Conservation (phyloP, 2,888 invertebrate species). For the Conus canariensis region DNA sequence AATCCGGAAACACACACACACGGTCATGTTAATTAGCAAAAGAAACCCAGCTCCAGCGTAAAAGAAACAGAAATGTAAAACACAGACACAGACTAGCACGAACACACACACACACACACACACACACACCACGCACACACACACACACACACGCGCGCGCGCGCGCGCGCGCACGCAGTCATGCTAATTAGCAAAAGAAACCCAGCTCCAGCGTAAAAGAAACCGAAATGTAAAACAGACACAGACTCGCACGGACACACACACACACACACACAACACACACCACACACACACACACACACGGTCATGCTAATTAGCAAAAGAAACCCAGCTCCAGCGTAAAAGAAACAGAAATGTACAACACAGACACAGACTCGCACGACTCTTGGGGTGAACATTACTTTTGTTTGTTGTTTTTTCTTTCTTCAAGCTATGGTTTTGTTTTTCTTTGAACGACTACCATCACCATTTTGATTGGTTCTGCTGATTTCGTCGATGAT, state of each 20-base stretch:
- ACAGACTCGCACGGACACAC: background rate
- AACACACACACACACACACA: constrained; percentile 15
- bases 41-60: background rate
- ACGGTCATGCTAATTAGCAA: constrained; percentile 1
- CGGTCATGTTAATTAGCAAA: background rate
- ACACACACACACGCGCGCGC: constrained; percentile 13
- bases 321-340: too few relatives aligned
- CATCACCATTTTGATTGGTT: too few relatives aligned
- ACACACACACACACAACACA: constrained; percentile 22
- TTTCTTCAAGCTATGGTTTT: too few relatives aligned
- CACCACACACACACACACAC: constrained; percentile 23
- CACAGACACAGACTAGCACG: background rate
- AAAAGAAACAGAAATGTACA: background rate
- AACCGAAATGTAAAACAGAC: background rate
- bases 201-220: background rate
- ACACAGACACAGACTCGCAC: background rate
- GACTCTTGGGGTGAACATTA: too few relatives aligned
- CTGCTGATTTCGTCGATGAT: too few relatives aligned
- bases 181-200: background rate
- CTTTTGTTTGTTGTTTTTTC: too few relatives aligned
- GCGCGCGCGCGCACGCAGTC: background rate
- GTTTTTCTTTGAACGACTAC: too few relatives aligned
- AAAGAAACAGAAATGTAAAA: background rate
- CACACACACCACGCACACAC: constrained; percentile 19
- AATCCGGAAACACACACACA: background rate